Base-by-base conservation (phyloP, 2,113 vertebrate genomes). In the Hyperoodon ampullatus region DNA sequence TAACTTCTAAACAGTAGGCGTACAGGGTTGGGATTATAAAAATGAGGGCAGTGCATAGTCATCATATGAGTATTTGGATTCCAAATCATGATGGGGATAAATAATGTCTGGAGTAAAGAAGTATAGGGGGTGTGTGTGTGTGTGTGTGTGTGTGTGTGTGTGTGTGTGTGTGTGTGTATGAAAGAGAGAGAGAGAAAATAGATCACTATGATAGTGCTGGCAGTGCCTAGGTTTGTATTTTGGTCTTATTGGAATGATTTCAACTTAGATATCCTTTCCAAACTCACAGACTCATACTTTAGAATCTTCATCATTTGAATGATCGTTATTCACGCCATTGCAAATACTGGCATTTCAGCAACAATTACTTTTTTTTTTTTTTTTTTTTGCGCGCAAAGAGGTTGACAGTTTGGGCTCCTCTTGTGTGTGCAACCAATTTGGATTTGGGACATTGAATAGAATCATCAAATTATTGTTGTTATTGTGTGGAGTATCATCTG, bases 61-160 rank as follows among this genome's bases (percentile, higher is more conserved):
- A 14, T 58, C 39, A 15, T 86, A 18, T 53, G 72, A 95, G 55
- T 82, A 61, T 86, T 71, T 93, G 33, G 30, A 33, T 88, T 65
- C 60, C 65, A 35, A 26, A 42, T 87, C 63, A 28, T 18, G 28
- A 53, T 35, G 39, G n/a, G 33, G 23, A 35, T 88, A 63, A 92
- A 44, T 72, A 87, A 16, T 35, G 8, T 81, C 50, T 72, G n/a
- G 42, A 8, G 9, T 65, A 12, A 58, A 50, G 30, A 50, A 16
- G 15, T 47, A 5, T 16, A 11, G 5, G 2, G n/a, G n/a, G n/a
- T n/a, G n/a, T n/a, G n/a, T n/a, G n/a, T 1, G 10, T 24, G 30
- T n/a, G 33, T 24, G 24, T 21, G 65, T 53, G 44, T 18, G 33
- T 66, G 42, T 84, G 12, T 66, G 39, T 61, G 35, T 55, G 28